A percentile compares a stretch with the other conserved stretches of the same genome.
Evolutionary conservation across 1,140 invertebrate genomes (phyloP).

Genomic region (Schlechtendalia chinensis): DNA sequence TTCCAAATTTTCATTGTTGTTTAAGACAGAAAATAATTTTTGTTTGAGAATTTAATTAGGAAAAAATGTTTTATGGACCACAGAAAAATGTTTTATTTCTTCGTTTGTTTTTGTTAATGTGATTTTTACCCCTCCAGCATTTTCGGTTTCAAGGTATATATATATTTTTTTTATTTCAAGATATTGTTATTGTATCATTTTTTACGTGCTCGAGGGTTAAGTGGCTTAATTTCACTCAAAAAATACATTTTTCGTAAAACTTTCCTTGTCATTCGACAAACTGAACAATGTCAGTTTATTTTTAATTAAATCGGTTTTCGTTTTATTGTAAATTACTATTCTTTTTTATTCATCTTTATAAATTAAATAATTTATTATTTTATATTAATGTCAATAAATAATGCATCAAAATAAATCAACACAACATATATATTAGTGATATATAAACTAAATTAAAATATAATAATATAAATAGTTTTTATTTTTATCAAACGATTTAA

Average conservation of each 20-base stretch:
- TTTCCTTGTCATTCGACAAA: neutral
- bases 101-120: constrained; percentile 28
- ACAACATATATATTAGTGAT: no score
- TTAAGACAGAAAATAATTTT: constrained; percentile 23
- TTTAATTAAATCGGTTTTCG: constrained; percentile 36
- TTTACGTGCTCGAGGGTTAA: constrained; percentile 30
- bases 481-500: no score
- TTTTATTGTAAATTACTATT: constrained; percentile 8
- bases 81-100: constrained; percentile 36
- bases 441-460: no score
- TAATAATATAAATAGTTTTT: no score
- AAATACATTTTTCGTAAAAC: constrained; percentile 13
- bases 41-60: constrained; percentile 31
- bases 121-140: constrained; percentile 36
- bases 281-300: constrained; percentile 21
- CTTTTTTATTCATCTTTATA: neutral
- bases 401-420: neutral
- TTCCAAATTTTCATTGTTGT: neutral
- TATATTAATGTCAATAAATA: neutral
- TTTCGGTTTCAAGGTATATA: constrained; percentile 27
- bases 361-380: neutral
- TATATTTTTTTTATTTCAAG: constrained; percentile 9
- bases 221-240: constrained; percentile 31
- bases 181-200: constrained; percentile 35
- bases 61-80: constrained; percentile 31